These are phyloP conservation scores for Sarcoramphus papa DNA, from an alignment of 2,797 vertebrate genomes.

Conservation along the genomic window DNA sequence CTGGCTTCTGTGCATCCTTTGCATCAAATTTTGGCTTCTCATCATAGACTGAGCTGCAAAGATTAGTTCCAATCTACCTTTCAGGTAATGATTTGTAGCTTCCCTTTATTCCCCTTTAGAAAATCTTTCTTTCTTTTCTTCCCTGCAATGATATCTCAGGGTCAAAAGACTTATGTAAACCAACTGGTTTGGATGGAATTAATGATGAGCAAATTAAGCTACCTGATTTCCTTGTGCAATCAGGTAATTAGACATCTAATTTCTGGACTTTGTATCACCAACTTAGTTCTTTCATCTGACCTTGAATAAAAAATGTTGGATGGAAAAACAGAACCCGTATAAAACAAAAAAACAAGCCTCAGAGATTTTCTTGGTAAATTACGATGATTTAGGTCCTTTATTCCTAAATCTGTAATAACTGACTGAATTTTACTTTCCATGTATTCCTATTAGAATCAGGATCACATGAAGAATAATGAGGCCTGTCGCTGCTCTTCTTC, in stretches of 20 bases:
- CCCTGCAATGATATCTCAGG: not conserved
- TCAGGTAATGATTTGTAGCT: not conserved
- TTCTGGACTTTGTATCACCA: not conserved
- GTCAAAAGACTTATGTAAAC: not conserved
- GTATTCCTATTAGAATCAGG: not conserved
- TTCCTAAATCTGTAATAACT: not conserved
- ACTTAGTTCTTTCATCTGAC: not conserved
- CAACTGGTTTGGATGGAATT: not conserved
- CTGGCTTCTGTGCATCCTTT: not conserved
- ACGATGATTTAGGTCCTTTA: not conserved
- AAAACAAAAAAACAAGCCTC: not conserved
- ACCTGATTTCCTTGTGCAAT: not conserved
- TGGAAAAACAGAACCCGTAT: not conserved
- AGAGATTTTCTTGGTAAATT: not conserved
- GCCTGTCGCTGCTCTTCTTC: not conserved
- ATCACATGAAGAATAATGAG: not conserved
- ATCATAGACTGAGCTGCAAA: not conserved
- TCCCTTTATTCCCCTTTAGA: not conserved
- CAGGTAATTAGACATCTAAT: not conserved
- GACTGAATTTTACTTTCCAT: not conserved
- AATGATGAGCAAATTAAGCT: not conserved
- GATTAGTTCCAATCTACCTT: not conserved
- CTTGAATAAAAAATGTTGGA: not conserved
- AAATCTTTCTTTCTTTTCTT: not conserved
- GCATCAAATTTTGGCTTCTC: not conserved